A percentile compares a stretch with the other conserved stretches of the same genome.
Conservation (phyloP, 2,113 vertebrate genomes). For the Daubentonia madagascariensis region DNA sequence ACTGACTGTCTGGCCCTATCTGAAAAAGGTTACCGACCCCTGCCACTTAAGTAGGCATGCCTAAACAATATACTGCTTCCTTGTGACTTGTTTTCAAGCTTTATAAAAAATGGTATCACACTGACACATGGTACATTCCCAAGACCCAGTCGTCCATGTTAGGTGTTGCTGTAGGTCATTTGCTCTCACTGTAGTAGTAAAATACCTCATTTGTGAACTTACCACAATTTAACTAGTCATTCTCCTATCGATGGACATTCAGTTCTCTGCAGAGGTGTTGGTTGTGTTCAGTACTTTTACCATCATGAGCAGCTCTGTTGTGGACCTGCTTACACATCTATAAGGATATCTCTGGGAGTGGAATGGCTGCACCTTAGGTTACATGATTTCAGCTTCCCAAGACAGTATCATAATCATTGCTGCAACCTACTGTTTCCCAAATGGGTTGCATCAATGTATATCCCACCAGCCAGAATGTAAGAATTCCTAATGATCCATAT, state of each 20-base stretch:
- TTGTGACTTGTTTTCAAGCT: not conserved
- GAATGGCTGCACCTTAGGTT: not conserved
- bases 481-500: not conserved
- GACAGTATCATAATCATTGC: not conserved
- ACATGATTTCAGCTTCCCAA: not conserved
- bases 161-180: not conserved
- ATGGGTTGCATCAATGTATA: not conserved
- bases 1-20: not conserved
- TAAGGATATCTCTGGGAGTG: too few relatives aligned
- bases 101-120: not conserved
- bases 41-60: fast-evolving
- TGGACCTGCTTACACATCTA: fast-evolving
- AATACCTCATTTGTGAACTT: fast-evolving
- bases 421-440: not conserved
- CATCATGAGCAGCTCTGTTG: not conserved
- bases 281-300: not conserved
- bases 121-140: not conserved
- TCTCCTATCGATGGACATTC: not conserved
- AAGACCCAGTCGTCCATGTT: fast-evolving
- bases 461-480: not conserved
- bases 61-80: not conserved
- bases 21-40: fast-evolving
- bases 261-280: not conserved
- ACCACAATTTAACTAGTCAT: not conserved
- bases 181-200: fast-evolving